These are phyloP conservation scores for Thereva nobilitata DNA, from an alignment of 2,888 invertebrate species.

Conservation along the genomic window DNA sequence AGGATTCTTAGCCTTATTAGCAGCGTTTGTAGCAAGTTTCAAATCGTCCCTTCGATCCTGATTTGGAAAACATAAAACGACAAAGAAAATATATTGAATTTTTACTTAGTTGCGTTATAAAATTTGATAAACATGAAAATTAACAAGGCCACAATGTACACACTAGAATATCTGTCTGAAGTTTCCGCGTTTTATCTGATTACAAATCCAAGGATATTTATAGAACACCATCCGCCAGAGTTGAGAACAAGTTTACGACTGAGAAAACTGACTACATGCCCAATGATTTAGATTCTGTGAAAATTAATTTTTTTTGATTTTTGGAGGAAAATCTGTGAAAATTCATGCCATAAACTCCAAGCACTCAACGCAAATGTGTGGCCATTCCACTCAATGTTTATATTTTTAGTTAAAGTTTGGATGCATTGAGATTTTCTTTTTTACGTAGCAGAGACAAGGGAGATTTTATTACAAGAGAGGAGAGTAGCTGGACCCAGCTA, in stretches of 20 bases:
- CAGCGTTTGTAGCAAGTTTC: constrained; percentile 44
- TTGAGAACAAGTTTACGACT: constrained; percentile 13
- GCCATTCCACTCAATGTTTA: too few relatives aligned
- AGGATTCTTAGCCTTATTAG: constrained; percentile 42
- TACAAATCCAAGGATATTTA: constrained; percentile 21
- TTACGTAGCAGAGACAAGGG: too few relatives aligned
- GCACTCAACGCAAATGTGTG: too few relatives aligned
- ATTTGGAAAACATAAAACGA: constrained; percentile 13
- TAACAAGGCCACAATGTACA: constrained; percentile 5
- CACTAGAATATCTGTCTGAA: neutral
- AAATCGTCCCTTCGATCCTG: constrained; percentile 45
- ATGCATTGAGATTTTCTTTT: too few relatives aligned
- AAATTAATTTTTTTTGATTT: too few relatives aligned
- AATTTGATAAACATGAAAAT: constrained; percentile 7
- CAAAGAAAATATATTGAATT: neutral
- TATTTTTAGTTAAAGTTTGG: too few relatives aligned
- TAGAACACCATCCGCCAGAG: constrained; percentile 21
- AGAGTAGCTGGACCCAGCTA: too few relatives aligned
- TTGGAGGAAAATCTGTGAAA: too few relatives aligned
- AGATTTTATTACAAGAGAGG: too few relatives aligned
- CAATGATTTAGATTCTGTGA: constrained; percentile 1
- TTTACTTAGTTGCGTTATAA: neutral
- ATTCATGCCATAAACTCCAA: too few relatives aligned
- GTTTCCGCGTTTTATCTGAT: neutral
- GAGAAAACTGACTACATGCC: neutral